Base-by-base conservation (phyloP, 1,140 invertebrate genomes). In the Dreissena rostriformis region DNA sequence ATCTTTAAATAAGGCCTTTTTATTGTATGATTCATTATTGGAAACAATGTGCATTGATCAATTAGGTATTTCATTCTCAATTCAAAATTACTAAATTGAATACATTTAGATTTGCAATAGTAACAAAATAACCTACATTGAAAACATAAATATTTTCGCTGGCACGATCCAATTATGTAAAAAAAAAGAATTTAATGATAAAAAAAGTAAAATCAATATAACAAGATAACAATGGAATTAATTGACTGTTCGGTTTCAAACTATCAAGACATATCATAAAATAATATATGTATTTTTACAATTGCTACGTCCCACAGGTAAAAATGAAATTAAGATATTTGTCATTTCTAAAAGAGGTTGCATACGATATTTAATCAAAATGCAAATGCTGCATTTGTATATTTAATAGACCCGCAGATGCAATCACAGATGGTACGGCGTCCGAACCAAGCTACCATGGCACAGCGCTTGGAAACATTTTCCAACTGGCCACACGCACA, bases 391-490 rank as follows among this genome's bases (percentile, higher is more conserved):
- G n/a, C n/a, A n/a, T n/a, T n/a, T n/a, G n/a, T n/a, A 39, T 39
- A 39, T 39, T 39, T 39, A 5, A 2, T 39, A 39, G 29, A 55
- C 14, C 57, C 49, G 28, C 57, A 49, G 17, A 24, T 39, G 39
- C 39, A 39, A 39, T 8, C 39, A 39, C 8, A 39, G 2, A 39
- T 2, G 29, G 28, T 77, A 19, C 22, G 61, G 22, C 66, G 66
- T 26, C 87, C 87, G 0, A 28, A 80, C 5, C 82, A 72, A 61
- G 28, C 77, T 0, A 67, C 55, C n/a, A 29, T 82, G 39, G 24
- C 66, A 52, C 63, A 73, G 15, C 71, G 88, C 11, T 52, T 88
- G 39, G 55, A 63, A 4, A 81, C 85, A 2, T 89, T 88, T 66
- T 51, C 63, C 0, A 67, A 51, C 29, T 89, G 88, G 88, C 82